Conservation (phyloP, 2,888 invertebrate genomes). For the Epirrhoe alternata region DNA sequence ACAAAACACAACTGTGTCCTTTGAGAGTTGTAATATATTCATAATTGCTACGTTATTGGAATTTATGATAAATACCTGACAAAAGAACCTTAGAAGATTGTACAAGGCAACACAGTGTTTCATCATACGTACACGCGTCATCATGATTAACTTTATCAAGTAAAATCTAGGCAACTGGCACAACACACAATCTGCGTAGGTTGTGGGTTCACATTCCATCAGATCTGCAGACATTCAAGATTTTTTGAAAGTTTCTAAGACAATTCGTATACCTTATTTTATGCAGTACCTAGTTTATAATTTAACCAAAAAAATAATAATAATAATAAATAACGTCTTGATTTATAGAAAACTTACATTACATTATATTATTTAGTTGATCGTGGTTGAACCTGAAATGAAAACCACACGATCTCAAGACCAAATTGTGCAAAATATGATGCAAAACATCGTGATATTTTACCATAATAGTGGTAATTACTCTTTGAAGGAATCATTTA, state of each 20-base stretch:
- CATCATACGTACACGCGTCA: background rate
- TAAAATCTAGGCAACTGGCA: background rate
- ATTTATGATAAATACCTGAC: background rate
- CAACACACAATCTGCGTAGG: too few relatives aligned
- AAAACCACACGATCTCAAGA: constrained; percentile 13
- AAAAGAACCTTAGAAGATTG: background rate
- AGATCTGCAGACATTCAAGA: background rate
- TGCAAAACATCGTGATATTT: constrained; percentile 31
- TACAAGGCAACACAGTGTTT: background rate
- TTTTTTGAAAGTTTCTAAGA: background rate
- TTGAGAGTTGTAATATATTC: background rate
- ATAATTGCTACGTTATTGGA: background rate
- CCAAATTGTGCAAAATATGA: constrained; percentile 23
- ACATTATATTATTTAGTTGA: background rate
- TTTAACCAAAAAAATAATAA: background rate
- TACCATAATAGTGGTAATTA: constrained; percentile 32
- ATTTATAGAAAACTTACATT: background rate
- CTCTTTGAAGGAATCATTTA: constrained; percentile 26
- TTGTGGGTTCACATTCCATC: too few relatives aligned
- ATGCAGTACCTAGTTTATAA: too few relatives aligned
- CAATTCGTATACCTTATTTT: too few relatives aligned
- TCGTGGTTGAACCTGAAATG: background rate
- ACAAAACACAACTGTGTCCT: background rate
- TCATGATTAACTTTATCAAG: background rate
- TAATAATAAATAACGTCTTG: background rate